Conservation (phyloP, 2,888 invertebrate genomes). For the Diplolepis rosae region DNA sequence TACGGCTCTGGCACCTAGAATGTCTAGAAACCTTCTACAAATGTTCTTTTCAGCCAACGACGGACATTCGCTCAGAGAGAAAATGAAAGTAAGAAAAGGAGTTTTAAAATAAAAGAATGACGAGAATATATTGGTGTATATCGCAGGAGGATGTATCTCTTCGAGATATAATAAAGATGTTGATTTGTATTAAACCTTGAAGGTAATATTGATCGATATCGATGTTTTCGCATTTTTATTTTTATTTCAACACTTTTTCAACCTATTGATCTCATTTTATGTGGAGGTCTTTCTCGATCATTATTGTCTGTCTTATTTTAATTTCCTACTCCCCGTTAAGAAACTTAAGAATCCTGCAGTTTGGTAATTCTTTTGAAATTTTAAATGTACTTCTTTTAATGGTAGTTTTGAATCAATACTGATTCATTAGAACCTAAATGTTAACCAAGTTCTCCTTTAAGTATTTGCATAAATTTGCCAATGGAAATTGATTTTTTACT, state of each 20-base stretch:
- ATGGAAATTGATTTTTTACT: too few species aligned
- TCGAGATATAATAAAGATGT: conserved; percentile 28
- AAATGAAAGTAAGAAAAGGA: conserved; percentile 12
- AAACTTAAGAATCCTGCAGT: not conserved
- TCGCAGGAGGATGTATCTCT: conserved; percentile 29
- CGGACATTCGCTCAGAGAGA: conserved; percentile 26
- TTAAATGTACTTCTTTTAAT: too few species aligned
- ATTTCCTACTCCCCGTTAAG: not conserved
- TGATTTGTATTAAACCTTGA: conserved; percentile 12
- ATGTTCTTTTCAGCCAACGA: conserved; percentile 71
- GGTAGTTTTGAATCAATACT: too few species aligned
- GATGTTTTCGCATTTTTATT: not conserved
- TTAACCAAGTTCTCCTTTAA: too few species aligned
- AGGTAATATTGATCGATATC: not conserved
- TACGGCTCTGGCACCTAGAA: conserved; percentile 30
- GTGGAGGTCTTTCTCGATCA: not conserved
- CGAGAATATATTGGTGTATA: conserved; percentile 24
- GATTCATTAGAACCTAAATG: too few species aligned
- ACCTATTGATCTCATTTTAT: not conserved
- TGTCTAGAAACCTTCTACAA: conserved; percentile 61
- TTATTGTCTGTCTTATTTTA: not conserved
- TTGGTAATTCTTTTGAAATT: not conserved
- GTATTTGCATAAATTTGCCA: too few species aligned
- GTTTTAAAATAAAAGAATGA: conserved; percentile 1
- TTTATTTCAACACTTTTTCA: too few species aligned